Conservation (phyloP, 2,888 invertebrate genomes). For the Copidosoma aretas region DNA sequence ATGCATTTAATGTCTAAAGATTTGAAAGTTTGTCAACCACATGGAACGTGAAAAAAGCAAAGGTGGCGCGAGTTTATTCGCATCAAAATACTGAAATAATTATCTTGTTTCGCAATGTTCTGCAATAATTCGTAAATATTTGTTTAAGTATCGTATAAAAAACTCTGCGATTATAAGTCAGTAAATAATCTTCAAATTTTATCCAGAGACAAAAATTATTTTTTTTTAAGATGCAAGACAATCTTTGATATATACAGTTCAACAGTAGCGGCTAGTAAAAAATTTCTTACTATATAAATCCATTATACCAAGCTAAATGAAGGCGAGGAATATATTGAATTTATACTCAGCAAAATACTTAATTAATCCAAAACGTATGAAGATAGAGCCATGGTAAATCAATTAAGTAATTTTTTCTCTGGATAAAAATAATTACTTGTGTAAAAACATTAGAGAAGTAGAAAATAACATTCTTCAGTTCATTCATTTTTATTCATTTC, state of each 20-base stretch:
- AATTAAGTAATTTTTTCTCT: conserved; percentile 12
- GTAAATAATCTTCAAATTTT: conserved; percentile 16
- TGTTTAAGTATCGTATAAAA: conserved; percentile 25
- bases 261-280: too few relatives aligned
- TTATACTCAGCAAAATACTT: conserved; percentile 1
- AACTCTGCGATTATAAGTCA: conserved; percentile 19
- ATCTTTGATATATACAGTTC: not conserved
- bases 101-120: conserved; percentile 31
- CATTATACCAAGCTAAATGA: too few relatives aligned
- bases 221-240: too few relatives aligned
- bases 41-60: conserved; percentile 35
- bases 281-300: too few relatives aligned
- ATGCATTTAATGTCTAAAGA: conserved; percentile 16
- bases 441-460: conserved; percentile 21
- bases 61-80: conserved; percentile 12
- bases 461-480: conserved; percentile 16
- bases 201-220: not conserved
- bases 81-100: conserved; percentile 36
- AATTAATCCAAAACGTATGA: not conserved
- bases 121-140: conserved; percentile 7
- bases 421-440: conserved; percentile 5
- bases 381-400: not conserved
- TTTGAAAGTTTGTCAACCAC: conserved; percentile 6
- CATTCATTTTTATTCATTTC: conserved; percentile 12
- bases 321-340: not conserved